Conservation (phyloP, 2,797 vertebrate genomes). For the Spheniscus humboldti region DNA sequence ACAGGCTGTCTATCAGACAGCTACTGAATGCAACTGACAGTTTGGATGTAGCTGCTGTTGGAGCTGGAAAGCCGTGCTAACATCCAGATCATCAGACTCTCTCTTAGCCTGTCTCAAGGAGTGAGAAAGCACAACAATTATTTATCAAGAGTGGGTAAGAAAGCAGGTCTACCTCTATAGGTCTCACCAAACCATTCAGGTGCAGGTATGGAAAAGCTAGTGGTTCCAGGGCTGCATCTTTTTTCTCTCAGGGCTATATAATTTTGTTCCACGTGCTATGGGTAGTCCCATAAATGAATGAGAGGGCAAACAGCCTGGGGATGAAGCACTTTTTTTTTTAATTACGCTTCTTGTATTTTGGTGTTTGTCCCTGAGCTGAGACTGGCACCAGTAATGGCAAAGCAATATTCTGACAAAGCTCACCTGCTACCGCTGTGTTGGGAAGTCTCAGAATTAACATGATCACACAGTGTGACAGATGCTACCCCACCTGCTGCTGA, state of each 20-base stretch:
- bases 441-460: background rate
- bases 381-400: background rate
- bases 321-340: background rate
- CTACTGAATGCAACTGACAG: background rate
- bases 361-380: background rate
- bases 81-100: background rate
- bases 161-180: background rate
- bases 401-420: background rate
- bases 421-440: background rate
- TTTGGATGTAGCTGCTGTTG: background rate
- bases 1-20: background rate
- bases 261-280: background rate
- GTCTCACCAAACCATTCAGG: background rate
- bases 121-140: background rate
- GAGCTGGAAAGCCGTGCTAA: background rate
- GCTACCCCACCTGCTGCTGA: background rate
- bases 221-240: background rate
- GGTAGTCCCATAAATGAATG: background rate
- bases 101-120: background rate
- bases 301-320: background rate
- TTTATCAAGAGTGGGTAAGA: background rate
- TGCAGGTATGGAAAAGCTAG: background rate
- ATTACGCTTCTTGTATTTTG: background rate
- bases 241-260: background rate
- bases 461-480: rapidly evolving